Conservation (phyloP, 2,797 vertebrate genomes). For the Hoplostethus atlanticus region DNA sequence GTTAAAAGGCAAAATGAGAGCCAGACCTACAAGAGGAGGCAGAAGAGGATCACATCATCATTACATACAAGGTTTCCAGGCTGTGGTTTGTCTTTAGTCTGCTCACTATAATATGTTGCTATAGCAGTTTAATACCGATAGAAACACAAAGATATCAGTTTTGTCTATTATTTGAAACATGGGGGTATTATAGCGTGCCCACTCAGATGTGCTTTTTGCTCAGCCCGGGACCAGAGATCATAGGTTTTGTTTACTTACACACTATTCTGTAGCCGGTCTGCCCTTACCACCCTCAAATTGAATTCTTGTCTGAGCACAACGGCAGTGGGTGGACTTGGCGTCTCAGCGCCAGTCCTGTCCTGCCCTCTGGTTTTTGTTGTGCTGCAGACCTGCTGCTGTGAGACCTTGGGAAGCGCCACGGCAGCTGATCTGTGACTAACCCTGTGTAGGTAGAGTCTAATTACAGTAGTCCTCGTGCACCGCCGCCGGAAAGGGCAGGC, state of each 20-base stretch:
- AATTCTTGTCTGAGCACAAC: neutral
- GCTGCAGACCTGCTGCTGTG: slow-evolving; percentile 21
- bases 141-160: too few species aligned
- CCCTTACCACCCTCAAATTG: neutral
- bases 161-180: neutral
- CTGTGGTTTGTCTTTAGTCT: too few species aligned
- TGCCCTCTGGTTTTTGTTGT: slow-evolving; percentile 19
- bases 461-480: slow-evolving; percentile 24
- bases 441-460: slow-evolving; percentile 53
- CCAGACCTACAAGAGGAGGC: too few species aligned
- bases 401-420: slow-evolving; percentile 18
- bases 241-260: slow-evolving; percentile 2
- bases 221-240: neutral
- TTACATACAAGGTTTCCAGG: too few species aligned
- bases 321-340: slow-evolving; percentile 11
- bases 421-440: slow-evolving; percentile 57
- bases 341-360: neutral
- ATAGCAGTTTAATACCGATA: too few species aligned
- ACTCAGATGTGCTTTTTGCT: slow-evolving; percentile 2
- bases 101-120: too few species aligned
- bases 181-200: neutral
- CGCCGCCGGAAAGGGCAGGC: slow-evolving; percentile 39
- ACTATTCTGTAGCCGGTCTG: neutral
- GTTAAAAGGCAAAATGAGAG: too few species aligned
- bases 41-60: neutral